phyloP scores from a whole-genome alignment of 2,797 vertebrate genomes.

The Channallabes apus region DNA sequence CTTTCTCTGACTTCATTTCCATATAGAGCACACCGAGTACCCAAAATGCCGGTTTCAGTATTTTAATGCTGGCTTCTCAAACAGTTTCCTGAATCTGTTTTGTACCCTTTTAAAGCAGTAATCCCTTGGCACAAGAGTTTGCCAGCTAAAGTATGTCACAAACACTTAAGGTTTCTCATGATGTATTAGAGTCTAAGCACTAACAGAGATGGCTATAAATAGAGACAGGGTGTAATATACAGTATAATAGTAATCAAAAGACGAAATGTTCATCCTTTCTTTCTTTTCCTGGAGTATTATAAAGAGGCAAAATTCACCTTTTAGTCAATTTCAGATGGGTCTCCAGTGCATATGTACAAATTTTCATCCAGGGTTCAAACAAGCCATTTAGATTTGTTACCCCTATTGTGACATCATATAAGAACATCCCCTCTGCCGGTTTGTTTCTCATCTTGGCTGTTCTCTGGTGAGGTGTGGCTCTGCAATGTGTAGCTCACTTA shows the following conservation, averaged over 20 bases:
- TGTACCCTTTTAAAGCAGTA: not conserved
- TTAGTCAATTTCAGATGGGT: too few relatives aligned
- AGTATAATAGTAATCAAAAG: not conserved
- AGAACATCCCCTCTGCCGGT: too few relatives aligned
- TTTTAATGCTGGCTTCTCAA: not conserved
- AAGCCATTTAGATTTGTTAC: too few relatives aligned
- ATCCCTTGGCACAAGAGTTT: not conserved
- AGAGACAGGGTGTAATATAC: not conserved
- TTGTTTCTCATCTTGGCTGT: too few relatives aligned
- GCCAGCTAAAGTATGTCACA: constrained; percentile 5
- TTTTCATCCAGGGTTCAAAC: too few relatives aligned
- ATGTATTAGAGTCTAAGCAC: not conserved
- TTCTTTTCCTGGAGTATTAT: not conserved
- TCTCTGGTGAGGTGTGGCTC: too few relatives aligned
- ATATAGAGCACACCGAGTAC: not conserved
- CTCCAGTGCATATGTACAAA: too few relatives aligned
- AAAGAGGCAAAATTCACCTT: not conserved
- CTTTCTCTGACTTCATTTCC: not conserved
- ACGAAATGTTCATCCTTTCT: not conserved
- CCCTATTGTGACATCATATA: too few relatives aligned
- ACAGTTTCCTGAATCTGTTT: not conserved
- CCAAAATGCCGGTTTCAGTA: not conserved
- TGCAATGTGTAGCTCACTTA: too few relatives aligned
- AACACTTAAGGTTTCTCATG: not conserved
- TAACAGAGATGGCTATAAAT: not conserved